A percentile compares a stretch with the other conserved stretches of the same genome.
These are phyloP conservation scores for Cantharis rufa DNA, from an alignment of 2,888 invertebrate genomes.

Conservation along the genomic window DNA sequence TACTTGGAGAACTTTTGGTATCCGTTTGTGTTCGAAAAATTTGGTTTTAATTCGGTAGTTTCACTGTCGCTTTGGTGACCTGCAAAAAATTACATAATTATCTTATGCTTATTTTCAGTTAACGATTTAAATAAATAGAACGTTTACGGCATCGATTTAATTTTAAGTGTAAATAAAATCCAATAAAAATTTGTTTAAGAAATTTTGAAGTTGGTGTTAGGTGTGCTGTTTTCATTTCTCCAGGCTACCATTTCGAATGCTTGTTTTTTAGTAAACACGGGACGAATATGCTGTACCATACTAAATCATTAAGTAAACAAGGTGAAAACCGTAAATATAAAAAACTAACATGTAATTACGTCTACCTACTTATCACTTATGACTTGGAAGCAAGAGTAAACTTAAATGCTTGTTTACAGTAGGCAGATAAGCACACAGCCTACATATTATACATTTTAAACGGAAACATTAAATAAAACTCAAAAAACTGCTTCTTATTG, in stretches of 20 bases:
- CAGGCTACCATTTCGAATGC: background rate
- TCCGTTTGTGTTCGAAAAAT: conserved; percentile 40
- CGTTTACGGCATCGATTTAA: background rate
- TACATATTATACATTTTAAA: background rate
- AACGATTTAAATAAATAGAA: background rate
- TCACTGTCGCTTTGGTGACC: conserved; percentile 53
- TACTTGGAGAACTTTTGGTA: conserved; percentile 41
- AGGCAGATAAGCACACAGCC: background rate
- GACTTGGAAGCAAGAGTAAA: background rate
- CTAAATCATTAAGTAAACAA: conserved; percentile 1
- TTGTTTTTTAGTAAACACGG: background rate
- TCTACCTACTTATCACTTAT: conserved; percentile 1
- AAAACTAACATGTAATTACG: background rate
- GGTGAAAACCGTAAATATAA: background rate
- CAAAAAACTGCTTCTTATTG: background rate
- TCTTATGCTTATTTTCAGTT: background rate
- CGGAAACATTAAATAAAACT: background rate
- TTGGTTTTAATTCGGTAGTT: conserved; percentile 46
- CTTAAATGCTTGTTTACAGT: background rate
- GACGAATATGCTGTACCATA: background rate
- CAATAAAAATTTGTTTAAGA: background rate
- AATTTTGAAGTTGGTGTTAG: background rate
- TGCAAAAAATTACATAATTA: conserved; percentile 35
- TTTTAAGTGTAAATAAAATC: background rate
- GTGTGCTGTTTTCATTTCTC: background rate